A percentile compares a stretch with the other conserved stretches of the same genome.
Conservation (phyloP, 2,113 vertebrate species). For the Typhlomys cinereus region DNA sequence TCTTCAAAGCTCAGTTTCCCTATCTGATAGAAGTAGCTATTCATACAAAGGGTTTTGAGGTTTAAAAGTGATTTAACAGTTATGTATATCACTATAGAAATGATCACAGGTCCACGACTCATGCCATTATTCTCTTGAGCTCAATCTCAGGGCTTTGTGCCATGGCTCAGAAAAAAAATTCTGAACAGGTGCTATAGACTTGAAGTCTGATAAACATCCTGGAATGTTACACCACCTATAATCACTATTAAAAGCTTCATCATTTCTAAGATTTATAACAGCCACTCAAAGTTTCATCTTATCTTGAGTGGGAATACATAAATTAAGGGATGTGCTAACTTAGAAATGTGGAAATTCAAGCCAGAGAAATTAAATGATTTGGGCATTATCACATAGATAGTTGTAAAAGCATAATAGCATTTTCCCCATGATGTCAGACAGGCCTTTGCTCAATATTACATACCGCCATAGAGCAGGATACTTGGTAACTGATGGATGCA, state of each 20-base stretch:
- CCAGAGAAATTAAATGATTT: not conserved
- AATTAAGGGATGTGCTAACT: not conserved
- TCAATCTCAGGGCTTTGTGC: not conserved
- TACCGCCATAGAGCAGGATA: not conserved
- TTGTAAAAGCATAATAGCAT: not conserved
- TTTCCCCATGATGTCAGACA: not conserved
- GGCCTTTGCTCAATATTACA: not conserved
- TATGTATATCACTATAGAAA: not conserved
- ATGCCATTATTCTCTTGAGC: not conserved
- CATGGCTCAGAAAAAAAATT: no score
- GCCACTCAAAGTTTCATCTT: not conserved
- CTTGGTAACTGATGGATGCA: not conserved
- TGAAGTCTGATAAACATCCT: no score
- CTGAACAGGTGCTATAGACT: no score
- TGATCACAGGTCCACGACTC: not conserved
- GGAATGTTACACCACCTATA: no score
- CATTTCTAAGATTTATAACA: no score
- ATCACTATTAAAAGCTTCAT: no score
- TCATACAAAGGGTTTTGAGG: not conserved
- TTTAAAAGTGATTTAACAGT: slow-evolving; percentile 23
- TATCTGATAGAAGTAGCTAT: slow-evolving; percentile 3
- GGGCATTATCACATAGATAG: not conserved
- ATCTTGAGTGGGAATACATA: not conserved
- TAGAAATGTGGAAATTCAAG: not conserved
- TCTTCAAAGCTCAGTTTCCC: not conserved